Conservation (phyloP, 2,888 invertebrate genomes). For the Cephus pygmeus region DNA sequence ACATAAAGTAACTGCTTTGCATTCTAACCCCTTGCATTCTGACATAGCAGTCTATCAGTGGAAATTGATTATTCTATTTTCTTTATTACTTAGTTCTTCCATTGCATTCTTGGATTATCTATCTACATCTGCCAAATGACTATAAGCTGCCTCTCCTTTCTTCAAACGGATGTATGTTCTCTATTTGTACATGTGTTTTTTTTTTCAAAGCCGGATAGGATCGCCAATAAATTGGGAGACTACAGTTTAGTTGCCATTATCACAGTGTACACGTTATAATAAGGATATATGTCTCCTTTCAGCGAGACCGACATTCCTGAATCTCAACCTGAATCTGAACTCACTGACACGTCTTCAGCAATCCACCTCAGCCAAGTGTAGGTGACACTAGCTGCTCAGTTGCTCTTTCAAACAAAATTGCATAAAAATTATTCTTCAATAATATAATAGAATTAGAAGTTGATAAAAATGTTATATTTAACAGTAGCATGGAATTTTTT, state of each 20-base stretch:
- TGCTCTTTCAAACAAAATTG: constrained; percentile 44
- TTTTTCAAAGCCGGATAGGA: neutral
- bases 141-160: neutral
- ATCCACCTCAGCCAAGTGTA: constrained; percentile 85
- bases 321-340: constrained; percentile 95
- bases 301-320: constrained; percentile 98
- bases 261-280: constrained; percentile 30
- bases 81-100: neutral
- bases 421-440: constrained; percentile 5
- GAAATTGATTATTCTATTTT: neutral
- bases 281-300: constrained; percentile 67
- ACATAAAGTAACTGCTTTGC: too few species aligned
- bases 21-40: too few species aligned
- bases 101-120: neutral
- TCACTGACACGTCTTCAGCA: constrained; percentile 86
- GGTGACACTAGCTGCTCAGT: constrained; percentile 68
- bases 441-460: neutral
- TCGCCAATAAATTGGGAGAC: neutral
- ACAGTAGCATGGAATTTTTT: neutral
- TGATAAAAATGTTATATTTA: neutral
- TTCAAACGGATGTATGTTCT: neutral
- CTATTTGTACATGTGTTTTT: neutral
- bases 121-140: neutral
- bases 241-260: neutral
- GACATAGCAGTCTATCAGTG: neutral